Evolutionary conservation across 2,797 vertebrate species (phyloP), one percentile per base, ranked within the genome.

Genomic region (Macropodus opercularis): DNA sequence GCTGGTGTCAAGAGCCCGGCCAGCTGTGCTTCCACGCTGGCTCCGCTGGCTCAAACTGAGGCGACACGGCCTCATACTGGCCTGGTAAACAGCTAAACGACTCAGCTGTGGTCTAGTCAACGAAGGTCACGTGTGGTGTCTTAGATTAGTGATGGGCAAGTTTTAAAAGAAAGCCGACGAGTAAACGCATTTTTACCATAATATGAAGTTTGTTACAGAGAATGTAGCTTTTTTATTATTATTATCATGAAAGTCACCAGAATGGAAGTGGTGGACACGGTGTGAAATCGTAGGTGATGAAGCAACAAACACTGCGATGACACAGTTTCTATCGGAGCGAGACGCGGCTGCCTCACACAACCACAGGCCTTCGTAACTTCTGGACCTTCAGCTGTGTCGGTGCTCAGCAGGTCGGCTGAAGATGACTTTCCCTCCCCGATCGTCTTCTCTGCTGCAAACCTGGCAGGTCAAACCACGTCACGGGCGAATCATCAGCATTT

Each of bases 1-100:
- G 85, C 87, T 89, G 88, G 83, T 81, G 81, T 60, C 5, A 32
- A 50, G 79, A 60, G 73, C 71, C 71, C 32, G 19, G 64, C 71
- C 88, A 88, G 88, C 84, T 90, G 88, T 56, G 80, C 63, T 44
- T 74, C 63, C 58, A 56, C 40, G 1, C 43, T 10, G 29, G 35
- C 56, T 77, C 56, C 48, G 0, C 34, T 31, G 64, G 47, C 51
- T 63, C 4, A 18, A 39, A 6, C 39, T 24, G 55, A 73, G 42
- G 64, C 52, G 39, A 50, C 61, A 23, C 8, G 2, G 39, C 48
- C 31, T 18, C 27, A 17, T 22, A 18, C 5, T 14, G n/a, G 23
- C 35, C 48, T 41, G 35, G 54, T 13, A 5, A 12, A 23, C 31
- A 19, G 35, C 24, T 49, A 19, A 49, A 44, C 32, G 35, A 21